A percentile compares a stretch with the other conserved stretches of the same genome.
phyloP scores from a whole-genome alignment of 2,113 vertebrate species.

The Oceanodroma tethys region DNA sequence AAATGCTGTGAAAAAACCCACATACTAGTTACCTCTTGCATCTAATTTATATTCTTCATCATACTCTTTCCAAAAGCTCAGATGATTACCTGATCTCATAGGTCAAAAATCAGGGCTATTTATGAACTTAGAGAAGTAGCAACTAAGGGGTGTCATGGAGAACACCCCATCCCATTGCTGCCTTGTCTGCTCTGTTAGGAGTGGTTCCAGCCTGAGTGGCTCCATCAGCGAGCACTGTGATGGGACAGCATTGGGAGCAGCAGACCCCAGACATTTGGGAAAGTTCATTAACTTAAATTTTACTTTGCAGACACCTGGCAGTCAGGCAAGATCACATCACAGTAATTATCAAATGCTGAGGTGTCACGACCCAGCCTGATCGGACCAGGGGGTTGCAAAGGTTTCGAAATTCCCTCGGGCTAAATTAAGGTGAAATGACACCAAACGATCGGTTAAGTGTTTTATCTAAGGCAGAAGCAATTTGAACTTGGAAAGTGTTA shows the following conservation, averaged over 20 bases:
- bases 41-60: background rate
- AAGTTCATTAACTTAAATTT: background rate
- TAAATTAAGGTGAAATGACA: too few species aligned
- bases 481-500: too few species aligned
- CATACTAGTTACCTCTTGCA: background rate
- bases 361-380: too few species aligned
- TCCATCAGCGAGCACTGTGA: background rate
- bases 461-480: too few species aligned
- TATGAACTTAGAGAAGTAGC: background rate
- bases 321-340: background rate
- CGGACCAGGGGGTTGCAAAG: too few species aligned
- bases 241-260: background rate
- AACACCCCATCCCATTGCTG: background rate
- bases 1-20: background rate
- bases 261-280: background rate
- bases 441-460: too few species aligned
- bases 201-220: background rate
- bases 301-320: background rate
- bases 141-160: background rate
- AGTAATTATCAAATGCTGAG: background rate
- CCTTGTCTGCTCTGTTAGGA: background rate
- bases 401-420: too few species aligned
- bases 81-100: background rate
- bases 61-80: background rate
- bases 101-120: background rate